phyloP scores from a whole-genome alignment of 1,140 invertebrate genomes.

The Ladona fulva region DNA sequence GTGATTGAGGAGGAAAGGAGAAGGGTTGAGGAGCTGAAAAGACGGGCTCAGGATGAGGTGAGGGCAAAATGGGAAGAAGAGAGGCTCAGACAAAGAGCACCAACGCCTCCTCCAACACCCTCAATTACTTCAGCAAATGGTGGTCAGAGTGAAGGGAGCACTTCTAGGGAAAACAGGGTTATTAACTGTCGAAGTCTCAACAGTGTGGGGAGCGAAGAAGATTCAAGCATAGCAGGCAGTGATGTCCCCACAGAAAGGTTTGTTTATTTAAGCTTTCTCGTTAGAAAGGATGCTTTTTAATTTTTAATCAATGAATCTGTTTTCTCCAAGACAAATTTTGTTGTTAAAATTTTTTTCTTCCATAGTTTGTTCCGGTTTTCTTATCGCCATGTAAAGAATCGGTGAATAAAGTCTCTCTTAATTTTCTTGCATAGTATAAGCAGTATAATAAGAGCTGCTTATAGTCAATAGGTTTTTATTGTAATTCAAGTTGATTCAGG shows the following conservation, averaged over 20 bases:
- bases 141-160: neutral
- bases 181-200: conserved; percentile 60
- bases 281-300: too few relatives aligned
- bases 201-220: conserved; percentile 53
- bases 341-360: too few relatives aligned
- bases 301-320: too few relatives aligned
- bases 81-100: conserved; percentile 25
- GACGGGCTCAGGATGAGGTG: conserved; percentile 78
- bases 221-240: conserved; percentile 51
- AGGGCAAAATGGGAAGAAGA: conserved; percentile 71
- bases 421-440: too few relatives aligned
- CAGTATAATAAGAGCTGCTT: too few relatives aligned
- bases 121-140: neutral
- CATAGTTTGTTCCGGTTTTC: too few relatives aligned
- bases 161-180: conserved; percentile 33
- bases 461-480: too few relatives aligned
- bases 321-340: too few relatives aligned
- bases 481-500: too few relatives aligned
- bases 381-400: too few relatives aligned
- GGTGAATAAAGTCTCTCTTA: too few relatives aligned
- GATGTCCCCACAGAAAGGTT: conserved; percentile 56
- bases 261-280: conserved; percentile 22
- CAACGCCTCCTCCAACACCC: too few relatives aligned
- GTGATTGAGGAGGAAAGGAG: conserved; percentile 84
- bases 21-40: conserved; percentile 75